A percentile compares a stretch with the other conserved stretches of the same genome.
These are phyloP conservation scores for Cremastobaeus sp. DNA, from an alignment of 2,888 invertebrate species.

Conservation along the genomic window DNA sequence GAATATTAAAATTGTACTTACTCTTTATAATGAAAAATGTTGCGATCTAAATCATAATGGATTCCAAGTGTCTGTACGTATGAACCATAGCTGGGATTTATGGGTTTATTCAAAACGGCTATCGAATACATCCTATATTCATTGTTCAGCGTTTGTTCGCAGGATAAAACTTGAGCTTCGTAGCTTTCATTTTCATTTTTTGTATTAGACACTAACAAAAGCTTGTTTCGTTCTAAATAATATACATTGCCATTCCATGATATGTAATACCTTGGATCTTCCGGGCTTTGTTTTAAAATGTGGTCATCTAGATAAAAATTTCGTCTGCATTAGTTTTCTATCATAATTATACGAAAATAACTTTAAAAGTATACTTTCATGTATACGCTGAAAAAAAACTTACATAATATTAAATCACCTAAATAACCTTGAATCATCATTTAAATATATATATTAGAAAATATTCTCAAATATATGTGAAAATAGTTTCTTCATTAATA, in stretches of 20 bases:
- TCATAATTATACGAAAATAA: too few species aligned
- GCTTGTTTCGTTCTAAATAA: slow-evolving; percentile 14
- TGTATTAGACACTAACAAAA: not conserved
- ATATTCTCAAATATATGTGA: too few species aligned
- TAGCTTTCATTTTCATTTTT: slow-evolving; percentile 2
- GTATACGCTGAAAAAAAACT: too few species aligned
- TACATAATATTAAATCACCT: too few species aligned
- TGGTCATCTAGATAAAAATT: too few species aligned
- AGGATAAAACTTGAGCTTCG: slow-evolving; percentile 57
- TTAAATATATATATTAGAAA: too few species aligned
- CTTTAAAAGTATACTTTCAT: too few species aligned
- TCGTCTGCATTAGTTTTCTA: too few species aligned
- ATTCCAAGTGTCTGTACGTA: slow-evolving; percentile 1
- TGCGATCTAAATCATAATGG: slow-evolving; percentile 60
- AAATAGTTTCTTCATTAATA: too few species aligned
- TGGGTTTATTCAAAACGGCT: slow-evolving; percentile 64
- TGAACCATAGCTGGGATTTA: slow-evolving; percentile 61
- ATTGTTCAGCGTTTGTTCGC: slow-evolving; percentile 67
- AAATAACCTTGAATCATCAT: too few species aligned
- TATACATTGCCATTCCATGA: slow-evolving; percentile 30
- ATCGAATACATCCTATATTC: slow-evolving; percentile 67
- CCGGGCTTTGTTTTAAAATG: slow-evolving; percentile 61
- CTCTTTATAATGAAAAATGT: slow-evolving; percentile 66
- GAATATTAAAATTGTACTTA: slow-evolving; percentile 43
- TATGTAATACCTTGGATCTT: slow-evolving; percentile 14